These are phyloP conservation scores for Ophion obscuratus DNA, from an alignment of 2,888 invertebrate species.

Conservation along the genomic window DNA sequence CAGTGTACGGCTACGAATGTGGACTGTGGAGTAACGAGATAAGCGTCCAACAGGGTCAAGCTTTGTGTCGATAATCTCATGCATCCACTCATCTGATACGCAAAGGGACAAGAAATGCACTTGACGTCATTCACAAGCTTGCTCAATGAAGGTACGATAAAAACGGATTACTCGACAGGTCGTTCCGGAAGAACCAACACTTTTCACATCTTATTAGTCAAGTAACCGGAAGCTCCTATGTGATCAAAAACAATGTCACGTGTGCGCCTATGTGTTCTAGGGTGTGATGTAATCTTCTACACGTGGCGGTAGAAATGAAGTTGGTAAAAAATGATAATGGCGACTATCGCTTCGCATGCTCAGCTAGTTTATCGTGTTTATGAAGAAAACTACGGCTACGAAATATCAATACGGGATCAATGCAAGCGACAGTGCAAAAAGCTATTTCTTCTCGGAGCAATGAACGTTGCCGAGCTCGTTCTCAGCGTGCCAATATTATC, in stretches of 20 bases:
- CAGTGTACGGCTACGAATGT: constrained; percentile 10
- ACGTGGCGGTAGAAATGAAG: neutral
- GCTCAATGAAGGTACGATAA: constrained; percentile 14
- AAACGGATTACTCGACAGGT: neutral
- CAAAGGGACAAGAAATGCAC: constrained; percentile 24
- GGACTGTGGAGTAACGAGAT: constrained; percentile 33
- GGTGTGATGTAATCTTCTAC: neutral
- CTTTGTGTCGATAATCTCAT: constrained; percentile 45
- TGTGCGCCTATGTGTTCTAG: neutral
- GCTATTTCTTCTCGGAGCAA: neutral
- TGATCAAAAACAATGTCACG: neutral
- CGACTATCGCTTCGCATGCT: neutral
- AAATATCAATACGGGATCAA: neutral
- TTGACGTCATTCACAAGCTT: constrained; percentile 38
- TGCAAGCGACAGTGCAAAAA: constrained; percentile 2
- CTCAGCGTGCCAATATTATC: constrained; percentile 55
- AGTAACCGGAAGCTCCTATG: neutral
- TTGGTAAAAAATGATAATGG: neutral
- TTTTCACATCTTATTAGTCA: neutral
- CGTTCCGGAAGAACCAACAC: neutral
- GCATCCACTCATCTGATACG: constrained; percentile 39
- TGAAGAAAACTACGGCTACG: neutral
- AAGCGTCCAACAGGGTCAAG: constrained; percentile 56
- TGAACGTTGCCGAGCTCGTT: constrained; percentile 5
- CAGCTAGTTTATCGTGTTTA: neutral